Conservation (phyloP, 2,888 invertebrate species). For the Neria commutata region DNA sequence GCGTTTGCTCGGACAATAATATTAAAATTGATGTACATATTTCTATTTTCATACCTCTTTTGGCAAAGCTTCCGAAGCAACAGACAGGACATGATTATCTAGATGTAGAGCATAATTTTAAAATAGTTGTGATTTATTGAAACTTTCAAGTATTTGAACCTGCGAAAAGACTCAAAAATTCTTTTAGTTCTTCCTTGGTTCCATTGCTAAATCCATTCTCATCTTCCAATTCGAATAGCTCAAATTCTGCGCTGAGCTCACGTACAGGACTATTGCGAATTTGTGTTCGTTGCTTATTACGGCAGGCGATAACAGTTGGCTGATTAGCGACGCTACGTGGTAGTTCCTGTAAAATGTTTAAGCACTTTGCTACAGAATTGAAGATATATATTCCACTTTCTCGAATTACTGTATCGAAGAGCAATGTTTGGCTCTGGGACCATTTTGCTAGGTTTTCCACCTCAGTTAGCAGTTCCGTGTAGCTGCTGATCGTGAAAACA, state of each 20-base stretch:
- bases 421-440: not conserved
- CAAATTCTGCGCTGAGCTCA: constrained; percentile 31
- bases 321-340: not conserved
- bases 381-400: not conserved
- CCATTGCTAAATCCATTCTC: constrained; percentile 39
- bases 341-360: not conserved
- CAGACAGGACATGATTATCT: too few species aligned
- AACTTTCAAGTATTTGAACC: constrained; percentile 9
- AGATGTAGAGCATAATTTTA: not conserved
- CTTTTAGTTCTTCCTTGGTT: constrained; percentile 33
- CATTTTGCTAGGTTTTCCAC: constrained; percentile 13
- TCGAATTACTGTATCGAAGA: not conserved
- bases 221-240: constrained; percentile 21
- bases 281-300: constrained; percentile 24
- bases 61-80: too few species aligned
- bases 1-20: not conserved
- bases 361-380: not conserved
- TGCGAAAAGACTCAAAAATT: constrained; percentile 29
- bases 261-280: constrained; percentile 37
- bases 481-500: too few species aligned
- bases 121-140: not conserved
- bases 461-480: constrained; percentile 11
- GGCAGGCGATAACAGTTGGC: not conserved
- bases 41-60: too few species aligned
- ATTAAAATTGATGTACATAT: not conserved